Percentiles rank a stretch among this genome's conserved stretches.
Evolutionary conservation across 2,888 invertebrate genomes (phyloP).

Genomic region (Caradrina kadenii): DNA sequence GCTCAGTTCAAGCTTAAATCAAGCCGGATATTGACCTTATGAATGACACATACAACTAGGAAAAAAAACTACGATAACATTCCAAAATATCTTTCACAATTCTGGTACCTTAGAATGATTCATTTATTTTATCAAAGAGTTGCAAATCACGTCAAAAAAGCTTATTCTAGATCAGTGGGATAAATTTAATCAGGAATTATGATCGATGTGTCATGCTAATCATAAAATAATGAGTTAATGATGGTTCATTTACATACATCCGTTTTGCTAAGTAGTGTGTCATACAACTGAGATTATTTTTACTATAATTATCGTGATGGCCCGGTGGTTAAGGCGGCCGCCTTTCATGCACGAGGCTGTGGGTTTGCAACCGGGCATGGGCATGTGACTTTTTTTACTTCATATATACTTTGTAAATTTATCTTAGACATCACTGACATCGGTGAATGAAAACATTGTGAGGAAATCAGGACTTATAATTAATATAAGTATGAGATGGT

Average conservation of each 20-base stretch:
- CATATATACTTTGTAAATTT: too few relatives aligned
- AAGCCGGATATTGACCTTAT: too few relatives aligned
- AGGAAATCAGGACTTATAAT: too few relatives aligned
- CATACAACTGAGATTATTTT: background rate
- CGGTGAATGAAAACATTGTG: too few relatives aligned
- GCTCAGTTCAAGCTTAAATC: too few relatives aligned
- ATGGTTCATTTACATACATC: background rate
- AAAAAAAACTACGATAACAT: background rate
- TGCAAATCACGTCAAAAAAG: constrained; percentile 2
- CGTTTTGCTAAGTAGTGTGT: background rate
- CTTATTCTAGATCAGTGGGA: constrained; percentile 3
- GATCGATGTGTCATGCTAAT: constrained; percentile 13
- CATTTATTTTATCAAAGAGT: constrained; percentile 7
- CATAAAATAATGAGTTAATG: background rate
- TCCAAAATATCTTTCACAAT: background rate
- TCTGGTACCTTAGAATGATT: constrained; percentile 5
- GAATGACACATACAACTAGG: background rate
- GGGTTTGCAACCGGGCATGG: too few relatives aligned
- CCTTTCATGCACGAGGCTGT: too few relatives aligned
- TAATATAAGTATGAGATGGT: too few relatives aligned
- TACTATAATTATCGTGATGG: too few relatives aligned
- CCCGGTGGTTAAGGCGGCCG: too few relatives aligned
- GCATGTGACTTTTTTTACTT: too few relatives aligned
- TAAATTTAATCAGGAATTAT: background rate
- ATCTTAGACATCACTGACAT: too few relatives aligned